Conservation (phyloP, 2,113 vertebrate genomes). For the Equus przewalskii region DNA sequence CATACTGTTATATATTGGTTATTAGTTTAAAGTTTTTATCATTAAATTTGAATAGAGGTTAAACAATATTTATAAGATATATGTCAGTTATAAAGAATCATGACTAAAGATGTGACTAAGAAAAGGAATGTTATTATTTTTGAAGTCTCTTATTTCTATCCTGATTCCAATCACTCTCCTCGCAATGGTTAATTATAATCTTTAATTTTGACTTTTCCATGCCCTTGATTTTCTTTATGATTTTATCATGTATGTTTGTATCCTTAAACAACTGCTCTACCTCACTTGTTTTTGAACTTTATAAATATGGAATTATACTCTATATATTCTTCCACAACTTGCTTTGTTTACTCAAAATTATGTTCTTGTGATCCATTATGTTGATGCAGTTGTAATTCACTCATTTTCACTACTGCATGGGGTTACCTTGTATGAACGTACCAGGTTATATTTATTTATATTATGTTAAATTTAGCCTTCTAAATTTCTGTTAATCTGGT, state of each 20-base stretch:
- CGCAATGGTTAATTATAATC: neutral
- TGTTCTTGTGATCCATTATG: neutral
- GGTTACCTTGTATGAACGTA: neutral
- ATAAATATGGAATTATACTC: accelerated
- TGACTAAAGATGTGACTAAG: neutral
- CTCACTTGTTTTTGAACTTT: neutral
- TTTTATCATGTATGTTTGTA: neutral
- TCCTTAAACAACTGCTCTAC: neutral
- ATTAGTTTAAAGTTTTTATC: neutral
- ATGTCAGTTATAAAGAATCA: neutral
- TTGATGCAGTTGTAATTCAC: neutral
- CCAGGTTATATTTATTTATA: neutral
- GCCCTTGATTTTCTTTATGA: neutral
- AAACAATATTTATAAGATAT: neutral
- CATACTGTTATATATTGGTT: no score
- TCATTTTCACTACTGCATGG: neutral
- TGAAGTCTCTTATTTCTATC: neutral
- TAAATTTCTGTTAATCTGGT: neutral
- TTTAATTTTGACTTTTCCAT: neutral
- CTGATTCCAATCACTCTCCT: neutral
- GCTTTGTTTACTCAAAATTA: neutral
- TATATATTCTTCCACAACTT: neutral
- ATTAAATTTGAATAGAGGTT: neutral
- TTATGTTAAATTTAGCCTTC: neutral
- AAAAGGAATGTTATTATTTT: neutral